Evolutionary conservation across 1,140 invertebrate genomes (phyloP), one percentile per base, ranked within the genome.

Genomic region (Dryas iulia): DNA sequence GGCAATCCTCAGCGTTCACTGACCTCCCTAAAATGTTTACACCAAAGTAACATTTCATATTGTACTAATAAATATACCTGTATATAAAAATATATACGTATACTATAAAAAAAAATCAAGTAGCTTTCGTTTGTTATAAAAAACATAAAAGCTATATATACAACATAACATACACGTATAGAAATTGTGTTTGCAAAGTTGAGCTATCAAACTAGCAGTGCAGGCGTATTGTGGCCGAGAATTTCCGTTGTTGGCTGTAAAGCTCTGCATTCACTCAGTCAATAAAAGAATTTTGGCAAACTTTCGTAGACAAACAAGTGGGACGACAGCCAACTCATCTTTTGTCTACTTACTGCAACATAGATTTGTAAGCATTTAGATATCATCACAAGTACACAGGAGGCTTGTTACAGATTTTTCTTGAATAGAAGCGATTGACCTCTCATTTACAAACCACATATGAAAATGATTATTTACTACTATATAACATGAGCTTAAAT

Each of bases 211-310:
- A 76, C 59, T 71, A 73, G 61, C 59, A 74, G 69, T 73, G 64
- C 65, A 77, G 56, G 71, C 75, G 79, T 79, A 78, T 76, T 82
- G 78, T 78, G 79, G 72, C 69, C 63, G 79, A 85, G 79, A 81
- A 79, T 80, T 84, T 78, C 80, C 78, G 73, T 69, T 73, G 76
- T 73, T 76, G 76, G 75, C 85, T 78, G 81, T 87, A 88, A 87
- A 88, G 76, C 82, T 81, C 78, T 83, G 79, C 83, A 81, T 81
- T 84, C 82, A 71, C 83, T 91, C 87, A 87, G 84, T 91, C 86
- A 87, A 89, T 91, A 91, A 91, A 91, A 89, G 84, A 89, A 89
- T 89, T 89, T 91, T 91, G 89, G 89, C 89, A 89, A 91, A 91
- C 84, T 91, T 91, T 89, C 81, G 82, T 86, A 89, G 87, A 91